Conservation (phyloP, 1,140 invertebrate species). For the Heliconius hewitsoni region DNA sequence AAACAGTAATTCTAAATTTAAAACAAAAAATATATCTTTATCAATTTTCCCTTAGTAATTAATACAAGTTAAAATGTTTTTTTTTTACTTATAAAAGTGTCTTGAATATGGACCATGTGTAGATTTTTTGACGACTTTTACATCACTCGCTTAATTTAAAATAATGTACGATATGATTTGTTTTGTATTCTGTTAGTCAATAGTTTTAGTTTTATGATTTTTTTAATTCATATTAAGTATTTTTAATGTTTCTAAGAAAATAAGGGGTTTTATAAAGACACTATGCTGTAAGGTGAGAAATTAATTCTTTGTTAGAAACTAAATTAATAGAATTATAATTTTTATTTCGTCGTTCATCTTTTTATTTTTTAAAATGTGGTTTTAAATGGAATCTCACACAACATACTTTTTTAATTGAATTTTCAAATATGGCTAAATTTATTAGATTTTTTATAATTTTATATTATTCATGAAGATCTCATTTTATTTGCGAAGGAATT, state of each 20-base stretch:
- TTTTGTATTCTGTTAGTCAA: background rate
- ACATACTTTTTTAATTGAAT: background rate
- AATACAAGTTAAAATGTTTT: background rate
- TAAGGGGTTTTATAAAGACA: background rate
- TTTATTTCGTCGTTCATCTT: background rate
- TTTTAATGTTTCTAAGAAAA: background rate
- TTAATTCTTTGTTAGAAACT: background rate
- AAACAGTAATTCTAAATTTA: background rate
- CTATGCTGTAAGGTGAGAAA: background rate
- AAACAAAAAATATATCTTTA: background rate
- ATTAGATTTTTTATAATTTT: slow-evolving; percentile 10
- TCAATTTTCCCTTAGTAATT: background rate
- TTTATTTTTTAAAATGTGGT: background rate
- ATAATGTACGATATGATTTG: background rate
- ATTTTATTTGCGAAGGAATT: slow-evolving; percentile 25
- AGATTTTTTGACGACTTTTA: background rate
- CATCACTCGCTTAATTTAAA: background rate
- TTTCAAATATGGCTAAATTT: background rate
- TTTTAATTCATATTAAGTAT: background rate
- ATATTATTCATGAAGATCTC: slow-evolving; percentile 29
- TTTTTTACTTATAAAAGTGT: background rate
- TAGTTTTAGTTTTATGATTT: background rate
- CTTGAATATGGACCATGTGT: slow-evolving; percentile 8
- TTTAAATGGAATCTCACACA: background rate
- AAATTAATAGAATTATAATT: background rate